These are phyloP conservation scores for Patiria pectinifera DNA, from an alignment of 53 echinoderm and acorn worm genomes.

Conservation along the genomic window DNA sequence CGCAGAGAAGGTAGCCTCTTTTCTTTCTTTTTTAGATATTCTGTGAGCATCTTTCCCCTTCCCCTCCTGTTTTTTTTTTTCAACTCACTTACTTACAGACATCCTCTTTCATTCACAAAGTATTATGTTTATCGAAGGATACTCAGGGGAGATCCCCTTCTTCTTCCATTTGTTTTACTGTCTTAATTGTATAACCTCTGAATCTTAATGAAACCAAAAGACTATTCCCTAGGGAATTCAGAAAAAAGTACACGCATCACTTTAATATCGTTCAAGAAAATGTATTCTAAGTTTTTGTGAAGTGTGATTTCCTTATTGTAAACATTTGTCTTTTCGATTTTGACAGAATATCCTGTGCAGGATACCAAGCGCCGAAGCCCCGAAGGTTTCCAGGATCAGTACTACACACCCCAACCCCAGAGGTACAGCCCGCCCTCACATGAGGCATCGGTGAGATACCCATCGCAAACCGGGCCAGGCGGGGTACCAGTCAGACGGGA, in stretches of 20 bases:
- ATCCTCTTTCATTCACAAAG: no score
- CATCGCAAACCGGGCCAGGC: constrained; percentile 4
- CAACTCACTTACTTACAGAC: no score
- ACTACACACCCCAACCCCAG: not conserved
- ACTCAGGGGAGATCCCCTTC: not conserved
- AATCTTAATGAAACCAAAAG: no score
- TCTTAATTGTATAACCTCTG: no score
- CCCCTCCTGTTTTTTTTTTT: no score
- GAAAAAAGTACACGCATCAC: no score
- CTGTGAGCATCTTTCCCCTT: no score
- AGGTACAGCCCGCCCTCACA: constrained; percentile 21
- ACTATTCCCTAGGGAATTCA: no score
- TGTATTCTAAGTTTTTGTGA: no score
- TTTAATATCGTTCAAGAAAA: no score
- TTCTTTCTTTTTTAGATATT: not conserved
- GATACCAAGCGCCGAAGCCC: constrained; percentile 7
- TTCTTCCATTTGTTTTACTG: no score
- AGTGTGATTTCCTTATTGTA: no score
- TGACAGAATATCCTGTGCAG: constrained; percentile 16
- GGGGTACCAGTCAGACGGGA: constrained; percentile 27
- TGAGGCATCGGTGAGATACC: constrained; percentile 11
- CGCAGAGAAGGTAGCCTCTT: constrained; percentile 41
- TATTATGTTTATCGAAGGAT: not conserved
- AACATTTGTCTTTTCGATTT: not conserved
- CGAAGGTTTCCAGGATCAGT: constrained; percentile 2